phyloP scores from a whole-genome alignment of 2,888 invertebrate genomes.

The Netelia fuscicornis region DNA sequence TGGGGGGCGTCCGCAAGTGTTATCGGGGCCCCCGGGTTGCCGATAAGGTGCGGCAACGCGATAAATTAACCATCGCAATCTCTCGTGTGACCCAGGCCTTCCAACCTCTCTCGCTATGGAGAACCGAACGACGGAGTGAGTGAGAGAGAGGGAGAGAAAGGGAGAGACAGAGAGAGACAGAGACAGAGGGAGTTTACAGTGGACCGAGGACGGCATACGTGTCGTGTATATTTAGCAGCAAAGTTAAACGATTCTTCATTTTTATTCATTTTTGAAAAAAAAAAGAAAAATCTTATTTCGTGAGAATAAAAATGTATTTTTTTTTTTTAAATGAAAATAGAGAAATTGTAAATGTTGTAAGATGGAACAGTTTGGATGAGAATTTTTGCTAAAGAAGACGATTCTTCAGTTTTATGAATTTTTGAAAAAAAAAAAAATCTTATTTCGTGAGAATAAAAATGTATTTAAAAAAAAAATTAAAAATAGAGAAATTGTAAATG shows the following conservation, averaged over 20 bases:
- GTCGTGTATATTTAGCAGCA: too few species aligned
- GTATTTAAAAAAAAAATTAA: too few species aligned
- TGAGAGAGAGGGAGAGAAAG: background rate
- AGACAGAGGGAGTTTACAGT: conserved; percentile 18
- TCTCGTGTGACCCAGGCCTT: conserved; percentile 84
- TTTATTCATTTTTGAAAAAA: background rate
- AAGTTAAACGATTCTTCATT: too few species aligned
- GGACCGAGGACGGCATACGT: background rate
- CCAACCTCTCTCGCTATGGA: conserved; percentile 71
- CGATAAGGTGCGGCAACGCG: conserved; percentile 79
- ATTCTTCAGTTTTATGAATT: too few species aligned
- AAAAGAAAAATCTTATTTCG: background rate
- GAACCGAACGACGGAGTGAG: conserved; percentile 35
- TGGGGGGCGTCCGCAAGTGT: conserved; percentile 84
- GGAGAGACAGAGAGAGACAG: background rate
- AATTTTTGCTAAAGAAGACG: too few species aligned
- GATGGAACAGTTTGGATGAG: too few species aligned
- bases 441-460: too few species aligned
- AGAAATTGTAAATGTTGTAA: too few species aligned
- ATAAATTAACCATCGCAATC: conserved; percentile 78
- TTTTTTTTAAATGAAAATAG: too few species aligned
- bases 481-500: conserved; percentile 13
- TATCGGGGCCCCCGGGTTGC: conserved; percentile 77
- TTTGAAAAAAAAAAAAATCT: too few species aligned
- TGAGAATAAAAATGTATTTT: background rate